phyloP scores from a whole-genome alignment of 2,113 vertebrate species.

The Cyanoramphus novaezelandiae region DNA sequence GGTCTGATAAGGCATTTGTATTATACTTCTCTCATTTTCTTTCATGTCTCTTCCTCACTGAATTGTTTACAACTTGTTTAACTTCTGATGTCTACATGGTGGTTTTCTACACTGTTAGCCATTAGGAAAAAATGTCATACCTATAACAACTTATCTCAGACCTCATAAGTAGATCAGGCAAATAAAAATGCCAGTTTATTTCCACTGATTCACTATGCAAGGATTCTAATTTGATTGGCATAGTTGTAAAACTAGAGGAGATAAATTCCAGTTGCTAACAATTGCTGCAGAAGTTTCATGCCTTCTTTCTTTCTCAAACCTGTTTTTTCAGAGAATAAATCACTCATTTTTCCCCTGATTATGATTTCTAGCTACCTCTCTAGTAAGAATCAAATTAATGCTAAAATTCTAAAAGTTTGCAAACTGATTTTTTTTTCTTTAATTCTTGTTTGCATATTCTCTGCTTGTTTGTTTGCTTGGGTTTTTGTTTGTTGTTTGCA shows the following conservation, averaged over 20 bases:
- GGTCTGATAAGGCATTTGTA: neutral
- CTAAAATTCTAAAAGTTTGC: neutral
- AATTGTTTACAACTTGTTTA: neutral
- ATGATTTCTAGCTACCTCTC: neutral
- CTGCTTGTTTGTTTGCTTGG: neutral
- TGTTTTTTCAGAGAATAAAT: neutral
- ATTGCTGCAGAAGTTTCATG: neutral
- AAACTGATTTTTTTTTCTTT: neutral
- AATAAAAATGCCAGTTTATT: neutral
- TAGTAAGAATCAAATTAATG: neutral
- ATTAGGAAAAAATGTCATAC: neutral
- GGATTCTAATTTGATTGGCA: neutral
- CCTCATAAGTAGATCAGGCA: neutral
- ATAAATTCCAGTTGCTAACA: neutral
- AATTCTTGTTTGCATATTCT: neutral
- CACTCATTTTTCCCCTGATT: neutral
- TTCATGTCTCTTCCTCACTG: neutral
- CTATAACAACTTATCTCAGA: neutral
- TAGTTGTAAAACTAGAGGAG: neutral
- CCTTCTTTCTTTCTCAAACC: neutral
- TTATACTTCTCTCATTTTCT: neutral
- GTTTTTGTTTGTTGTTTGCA: neutral
- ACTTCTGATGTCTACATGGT: neutral
- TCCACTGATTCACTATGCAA: neutral
- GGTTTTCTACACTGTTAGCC: neutral